Evolutionary conservation across 2,888 invertebrate genomes (phyloP), one percentile per base, ranked within the genome.

Genomic region (Ochropleura leucogaster): DNA sequence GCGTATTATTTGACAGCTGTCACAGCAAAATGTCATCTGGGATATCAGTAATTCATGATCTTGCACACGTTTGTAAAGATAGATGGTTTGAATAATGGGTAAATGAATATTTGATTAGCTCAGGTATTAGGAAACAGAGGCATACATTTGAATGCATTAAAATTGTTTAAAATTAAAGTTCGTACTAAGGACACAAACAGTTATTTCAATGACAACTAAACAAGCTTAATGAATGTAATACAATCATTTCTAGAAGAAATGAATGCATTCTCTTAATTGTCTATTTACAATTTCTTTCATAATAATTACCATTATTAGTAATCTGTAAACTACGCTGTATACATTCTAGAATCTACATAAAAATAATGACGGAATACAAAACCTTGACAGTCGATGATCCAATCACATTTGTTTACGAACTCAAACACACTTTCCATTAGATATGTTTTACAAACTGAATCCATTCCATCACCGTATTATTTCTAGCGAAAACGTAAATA

Each of bases 391-490:
- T 20, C n/a, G 59, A 85, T 82, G 85, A 82, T 82, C 85, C 30
- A 82, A 82, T 77, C 82, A 62, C 60, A 62, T 62, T 77, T 82
- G 82, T 82, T 82, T 82, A 82, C 69, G 72, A 78, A 80, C 42
- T 72, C 63, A 55, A 82, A 77, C 60, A 81, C 79, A 69, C 14
- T 68, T 82, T 82, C 70, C 63, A 71, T 63, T 74, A 68, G 64
- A 72, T 18, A 4, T 79, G 74, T 73, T 77, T 72, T 74, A 77
- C 83, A 84, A 84, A 84, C 80, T 79, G 71, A 74, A 76, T 82
- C 72, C 77, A 88, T 90, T 89, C 80, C 77, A 88, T 91, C 88
- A 88, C 81, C 64, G 76, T 86, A 87, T 88, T 89, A 90, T 89
- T 89, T 83, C 77, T 75, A 74, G 73, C 76, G 67, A 85, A 80